Evolutionary conservation across 2,888 invertebrate genomes (phyloP), one percentile per base, ranked within the genome.

Genomic region (Antheraea assamensis): DNA sequence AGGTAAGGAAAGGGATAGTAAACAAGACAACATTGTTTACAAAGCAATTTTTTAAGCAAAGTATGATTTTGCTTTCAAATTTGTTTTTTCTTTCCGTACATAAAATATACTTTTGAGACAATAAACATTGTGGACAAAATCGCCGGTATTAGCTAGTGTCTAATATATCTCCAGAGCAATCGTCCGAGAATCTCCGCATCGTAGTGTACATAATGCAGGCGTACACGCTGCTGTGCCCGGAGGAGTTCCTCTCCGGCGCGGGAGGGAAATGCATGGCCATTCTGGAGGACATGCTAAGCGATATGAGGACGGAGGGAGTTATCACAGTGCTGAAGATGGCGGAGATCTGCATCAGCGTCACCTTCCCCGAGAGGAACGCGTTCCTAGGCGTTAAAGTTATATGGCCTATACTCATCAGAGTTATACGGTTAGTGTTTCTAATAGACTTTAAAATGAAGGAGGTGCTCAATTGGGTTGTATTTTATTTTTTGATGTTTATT

Each of bases 131-230:
- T n/a, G n/a, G n/a, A n/a, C n/a, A n/a, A n/a, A n/a, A n/a, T n/a
- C n/a, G n/a, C n/a, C n/a, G n/a, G n/a, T n/a, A 42, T 42, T 7
- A 42, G 42, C 42, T 17, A 17, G 17, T 49, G 19, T 49, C 17
- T 15, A 5, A 19, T 19, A 5, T 19, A 52, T 52, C 68, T 92
- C 24, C 90, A 97, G 98, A 98, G 89, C 95, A 96, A 88, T 97
- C 98, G 0, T 96, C 97, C 0, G 98, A 98, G 85, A 97, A 97
- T 88, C 94, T 98, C 19, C 95, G 97, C 76, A 96, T 96, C 75
- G 97, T 97, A 77, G 95, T 98, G 21, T 96, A 97, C 82, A 97
- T 99, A 85, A 97, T 97, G 87, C 96, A 97, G 88, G 97, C 97
- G 0, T 98, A 98, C 87, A 95, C 98, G 0, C 90, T 98, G 24